These are phyloP conservation scores for Pediacus dermestoides DNA, from an alignment of 2,888 invertebrate species.

Conservation along the genomic window DNA sequence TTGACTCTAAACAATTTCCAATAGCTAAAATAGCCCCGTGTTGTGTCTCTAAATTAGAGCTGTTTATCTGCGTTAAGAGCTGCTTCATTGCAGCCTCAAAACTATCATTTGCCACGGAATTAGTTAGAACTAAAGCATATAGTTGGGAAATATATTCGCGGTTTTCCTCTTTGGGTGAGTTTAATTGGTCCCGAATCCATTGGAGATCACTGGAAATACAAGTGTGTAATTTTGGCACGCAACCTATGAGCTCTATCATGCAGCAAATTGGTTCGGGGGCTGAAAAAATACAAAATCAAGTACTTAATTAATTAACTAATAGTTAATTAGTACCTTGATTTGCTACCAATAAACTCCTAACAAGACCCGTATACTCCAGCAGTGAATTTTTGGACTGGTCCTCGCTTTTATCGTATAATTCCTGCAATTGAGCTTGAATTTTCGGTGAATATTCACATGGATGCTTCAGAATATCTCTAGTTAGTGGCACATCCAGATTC, in stretches of 20 bases:
- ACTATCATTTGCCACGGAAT: conserved; percentile 54
- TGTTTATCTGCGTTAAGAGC: conserved; percentile 53
- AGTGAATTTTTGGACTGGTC: conserved; percentile 54
- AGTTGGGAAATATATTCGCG: conserved; percentile 70
- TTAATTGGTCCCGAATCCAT: conserved; percentile 61
- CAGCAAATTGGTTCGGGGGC: conserved; percentile 67
- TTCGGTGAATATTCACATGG: conserved; percentile 64
- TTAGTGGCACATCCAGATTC: conserved; percentile 57
- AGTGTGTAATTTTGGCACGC: conserved; percentile 67
- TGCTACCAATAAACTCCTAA: conserved; percentile 62
- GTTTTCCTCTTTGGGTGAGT: conserved; percentile 72
- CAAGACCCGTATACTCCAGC: conserved; percentile 64
- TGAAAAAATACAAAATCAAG: conserved; percentile 37
- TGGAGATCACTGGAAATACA: conserved; percentile 61
- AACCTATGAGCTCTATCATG: conserved; percentile 80
- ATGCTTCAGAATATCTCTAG: conserved; percentile 55
- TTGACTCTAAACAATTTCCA: conserved; percentile 67
- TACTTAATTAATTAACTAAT: not conserved
- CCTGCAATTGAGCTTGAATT: conserved; percentile 50
- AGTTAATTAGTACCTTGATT: conserved; percentile 71
- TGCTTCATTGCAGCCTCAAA: conserved; percentile 57
- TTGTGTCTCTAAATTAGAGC: conserved; percentile 67
- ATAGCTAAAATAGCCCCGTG: conserved; percentile 75
- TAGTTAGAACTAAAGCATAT: conserved; percentile 64
- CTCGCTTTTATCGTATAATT: conserved; percentile 44